These are phyloP conservation scores for Thaleichthys pacificus DNA, from an alignment of 2,797 vertebrate species.

Conservation along the genomic window DNA sequence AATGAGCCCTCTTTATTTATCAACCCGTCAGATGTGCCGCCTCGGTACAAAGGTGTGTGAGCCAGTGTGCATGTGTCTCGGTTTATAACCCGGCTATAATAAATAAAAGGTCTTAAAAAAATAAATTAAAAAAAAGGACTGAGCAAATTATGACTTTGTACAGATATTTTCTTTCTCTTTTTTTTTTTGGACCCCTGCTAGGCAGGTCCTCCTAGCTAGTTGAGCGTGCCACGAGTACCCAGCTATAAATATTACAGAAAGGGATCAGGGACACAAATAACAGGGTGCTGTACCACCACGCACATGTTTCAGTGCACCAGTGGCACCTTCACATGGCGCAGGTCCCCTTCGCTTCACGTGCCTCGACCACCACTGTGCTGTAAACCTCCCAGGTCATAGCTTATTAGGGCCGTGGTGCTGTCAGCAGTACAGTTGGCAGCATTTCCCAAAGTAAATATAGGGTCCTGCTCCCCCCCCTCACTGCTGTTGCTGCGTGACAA, in stretches of 20 bases:
- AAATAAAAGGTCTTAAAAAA: background rate
- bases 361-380: background rate
- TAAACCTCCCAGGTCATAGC: background rate
- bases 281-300: constrained; percentile 4
- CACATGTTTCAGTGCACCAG: constrained; percentile 18
- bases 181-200: background rate
- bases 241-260: constrained; percentile 35
- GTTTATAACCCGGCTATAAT: background rate
- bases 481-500: too few relatives aligned
- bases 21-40: constrained; percentile 11
- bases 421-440: background rate
- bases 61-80: background rate
- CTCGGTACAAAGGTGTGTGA: constrained; percentile 1
- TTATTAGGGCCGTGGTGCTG: background rate
- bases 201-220: background rate
- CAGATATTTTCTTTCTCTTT: background rate
- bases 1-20: constrained; percentile 8
- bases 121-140: background rate
- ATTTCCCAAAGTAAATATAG: background rate
- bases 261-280: constrained; percentile 32
- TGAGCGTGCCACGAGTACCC: background rate
- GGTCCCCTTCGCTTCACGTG: constrained; percentile 4
- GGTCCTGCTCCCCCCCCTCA: background rate
- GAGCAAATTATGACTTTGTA: background rate
- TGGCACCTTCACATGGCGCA: background rate